Evolutionary conservation across 2,888 invertebrate genomes (phyloP).

Genomic region (Chrysodeixis includens): DNA sequence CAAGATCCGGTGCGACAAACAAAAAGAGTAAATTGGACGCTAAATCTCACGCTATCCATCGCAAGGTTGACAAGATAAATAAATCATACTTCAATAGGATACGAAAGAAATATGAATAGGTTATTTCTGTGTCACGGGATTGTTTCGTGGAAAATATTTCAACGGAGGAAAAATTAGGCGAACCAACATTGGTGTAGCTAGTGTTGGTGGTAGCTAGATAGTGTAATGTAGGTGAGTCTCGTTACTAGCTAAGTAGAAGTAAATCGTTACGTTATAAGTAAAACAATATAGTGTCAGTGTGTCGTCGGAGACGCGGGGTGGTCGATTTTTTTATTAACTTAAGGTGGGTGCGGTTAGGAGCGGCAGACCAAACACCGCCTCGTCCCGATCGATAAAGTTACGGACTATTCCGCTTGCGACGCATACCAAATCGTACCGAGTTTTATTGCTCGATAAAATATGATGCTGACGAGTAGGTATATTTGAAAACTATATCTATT

Average conservation of each 20-base stretch:
- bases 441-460: conserved; percentile 14
- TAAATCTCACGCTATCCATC: neutral
- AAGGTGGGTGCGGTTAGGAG: conserved; percentile 84
- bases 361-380: conserved; percentile 82
- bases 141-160: neutral
- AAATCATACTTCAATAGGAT: neutral
- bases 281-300: conserved; percentile 66
- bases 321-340: conserved; percentile 86
- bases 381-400: conserved; percentile 81
- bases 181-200: neutral
- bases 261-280: conserved; percentile 42
- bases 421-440: conserved; percentile 54
- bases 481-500: neutral
- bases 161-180: neutral
- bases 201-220: conserved; percentile 3
- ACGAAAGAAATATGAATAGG: too few relatives aligned
- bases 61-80: neutral
- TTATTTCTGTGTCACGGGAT: neutral
- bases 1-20: neutral
- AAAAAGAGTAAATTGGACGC: too few relatives aligned
- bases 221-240: conserved; percentile 4
- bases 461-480: neutral
- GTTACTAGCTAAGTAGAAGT: conserved; percentile 13
- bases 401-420: conserved; percentile 80
- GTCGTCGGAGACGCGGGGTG: conserved; percentile 71